Base-by-base conservation (phyloP, 2,888 invertebrate species). In the Siphlonurus alternatus region DNA sequence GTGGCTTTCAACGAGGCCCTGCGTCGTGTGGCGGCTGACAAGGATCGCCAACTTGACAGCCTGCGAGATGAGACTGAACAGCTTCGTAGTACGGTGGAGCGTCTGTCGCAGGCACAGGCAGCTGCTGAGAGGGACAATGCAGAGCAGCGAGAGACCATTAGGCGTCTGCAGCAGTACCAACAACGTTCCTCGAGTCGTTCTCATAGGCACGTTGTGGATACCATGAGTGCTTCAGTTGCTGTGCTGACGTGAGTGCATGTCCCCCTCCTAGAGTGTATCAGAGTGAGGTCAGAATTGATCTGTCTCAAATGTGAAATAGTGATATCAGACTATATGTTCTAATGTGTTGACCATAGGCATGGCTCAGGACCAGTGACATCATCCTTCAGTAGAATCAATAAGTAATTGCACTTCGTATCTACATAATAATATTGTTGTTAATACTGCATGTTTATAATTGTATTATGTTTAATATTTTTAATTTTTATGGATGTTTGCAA, bases 1-100 rank as follows among this genome's bases (percentile, higher is more conserved):
- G 72, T 75, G 23, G 68, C 69, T 67, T 82, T 84, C 71, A 84
- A 85, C 71, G 85, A 86, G 69, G 81, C 84, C 23, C 78, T 85
- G 2, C 83, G 81, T 38, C 80, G 83, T 25, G 80, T 88, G 62
- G 75, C 84, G 3, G 81, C 82, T 2, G 89, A 88, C 68, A 89
- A 88, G 74, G 88, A 89, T 69, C 78, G 81, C 15, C 83, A 86
- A 71, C 75, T 89, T 67, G 86, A 87, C 64, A 74, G 80, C 67
- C 72, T 87, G 65, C 78, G 83, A n/a, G 81, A 56, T 59, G 53
- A 62, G 53, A 1, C 10, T 62, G 54, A 19, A 7, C 5, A 19
- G 18, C 1, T 22, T n/a, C 15, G 22, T 22, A 53, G 10, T 18
- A 67, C 71, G 68, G 67, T 77, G 3, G 73, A 74, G 51, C 67